Conservation (phyloP, 1,140 invertebrate genomes). For the Anastrepha ludens region DNA sequence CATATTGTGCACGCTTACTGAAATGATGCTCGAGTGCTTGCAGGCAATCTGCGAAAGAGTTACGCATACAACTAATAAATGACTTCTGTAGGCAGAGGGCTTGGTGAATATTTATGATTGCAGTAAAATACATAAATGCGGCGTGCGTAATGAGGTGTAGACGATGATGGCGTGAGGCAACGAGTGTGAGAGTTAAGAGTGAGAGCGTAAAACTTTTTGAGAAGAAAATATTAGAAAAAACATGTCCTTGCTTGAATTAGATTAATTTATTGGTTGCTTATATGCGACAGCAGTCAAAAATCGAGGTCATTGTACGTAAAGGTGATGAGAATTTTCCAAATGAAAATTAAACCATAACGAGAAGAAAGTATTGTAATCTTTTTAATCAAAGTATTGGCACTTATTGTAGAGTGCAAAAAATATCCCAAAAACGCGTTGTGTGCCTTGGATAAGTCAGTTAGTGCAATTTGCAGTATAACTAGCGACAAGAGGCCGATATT, state of each 20-base stretch:
- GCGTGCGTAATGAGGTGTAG: not conserved
- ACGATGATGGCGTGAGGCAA: not conserved
- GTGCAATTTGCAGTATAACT: too few relatives aligned
- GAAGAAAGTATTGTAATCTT: too few relatives aligned
- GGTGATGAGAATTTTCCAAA: not conserved
- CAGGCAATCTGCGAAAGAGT: constrained; percentile 18
- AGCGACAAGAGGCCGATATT: too few relatives aligned
- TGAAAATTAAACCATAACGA: too few relatives aligned
- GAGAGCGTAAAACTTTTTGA: not conserved
- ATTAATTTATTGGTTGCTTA: not conserved
- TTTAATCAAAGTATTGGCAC: too few relatives aligned
- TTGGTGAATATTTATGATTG: constrained; percentile 31
- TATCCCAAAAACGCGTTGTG: too few relatives aligned
- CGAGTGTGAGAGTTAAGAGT: not conserved
- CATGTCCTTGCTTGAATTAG: not conserved
- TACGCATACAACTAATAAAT: constrained; percentile 34
- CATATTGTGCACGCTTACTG: constrained; percentile 2
- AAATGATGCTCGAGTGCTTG: not conserved
- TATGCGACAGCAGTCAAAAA: not conserved
- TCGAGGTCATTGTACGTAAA: not conserved
- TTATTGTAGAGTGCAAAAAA: too few relatives aligned
- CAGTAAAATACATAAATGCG: constrained; percentile 9
- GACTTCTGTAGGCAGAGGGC: not conserved
- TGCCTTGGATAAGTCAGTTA: too few relatives aligned
- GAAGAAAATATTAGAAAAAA: not conserved